Evolutionary conservation across 2,797 vertebrate genomes (phyloP).

Genomic region (Epinephelus malabaricus): DNA sequence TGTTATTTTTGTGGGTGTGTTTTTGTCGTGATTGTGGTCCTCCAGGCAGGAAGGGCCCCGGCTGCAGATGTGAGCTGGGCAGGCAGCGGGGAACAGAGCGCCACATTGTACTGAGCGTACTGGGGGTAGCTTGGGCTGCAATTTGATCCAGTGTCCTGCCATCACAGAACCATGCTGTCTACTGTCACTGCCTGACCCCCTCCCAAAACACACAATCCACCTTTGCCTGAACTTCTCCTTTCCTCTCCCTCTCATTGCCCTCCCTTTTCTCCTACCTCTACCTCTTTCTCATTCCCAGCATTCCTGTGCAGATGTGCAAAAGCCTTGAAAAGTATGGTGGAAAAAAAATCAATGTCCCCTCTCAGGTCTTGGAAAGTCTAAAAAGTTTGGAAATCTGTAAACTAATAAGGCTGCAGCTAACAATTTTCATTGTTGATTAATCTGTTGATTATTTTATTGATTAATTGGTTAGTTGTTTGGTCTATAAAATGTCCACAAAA

Average conservation of each 20-base stretch:
- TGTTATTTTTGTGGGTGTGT: constrained; percentile 79
- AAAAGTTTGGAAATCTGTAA: neutral
- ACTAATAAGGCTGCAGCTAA: too few species aligned
- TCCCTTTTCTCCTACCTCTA: constrained; percentile 18
- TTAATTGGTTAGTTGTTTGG: too few species aligned
- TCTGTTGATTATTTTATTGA: too few species aligned
- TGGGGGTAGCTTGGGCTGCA: constrained; percentile 71
- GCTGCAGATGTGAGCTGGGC: constrained; percentile 71
- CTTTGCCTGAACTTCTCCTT: constrained; percentile 44
- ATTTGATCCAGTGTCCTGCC: constrained; percentile 80
- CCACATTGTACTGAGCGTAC: constrained; percentile 79
- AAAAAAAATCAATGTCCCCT: neutral
- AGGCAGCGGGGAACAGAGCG: constrained; percentile 75
- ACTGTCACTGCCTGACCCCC: constrained; percentile 65
- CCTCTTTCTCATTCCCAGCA: constrained; percentile 38
- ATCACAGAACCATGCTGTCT: constrained; percentile 73
- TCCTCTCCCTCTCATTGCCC: constrained; percentile 11
- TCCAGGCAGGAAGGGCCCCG: constrained; percentile 78
- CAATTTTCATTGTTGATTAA: too few species aligned
- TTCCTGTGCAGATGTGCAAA: constrained; percentile 52
- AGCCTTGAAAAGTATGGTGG: neutral
- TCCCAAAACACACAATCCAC: constrained; percentile 29
- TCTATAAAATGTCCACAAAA: too few species aligned
- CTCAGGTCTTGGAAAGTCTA: neutral
- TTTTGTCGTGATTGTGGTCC: constrained; percentile 77